Evolutionary conservation across 2,113 vertebrate species (phyloP).

Genomic region (Oreochromis tanganicae): DNA sequence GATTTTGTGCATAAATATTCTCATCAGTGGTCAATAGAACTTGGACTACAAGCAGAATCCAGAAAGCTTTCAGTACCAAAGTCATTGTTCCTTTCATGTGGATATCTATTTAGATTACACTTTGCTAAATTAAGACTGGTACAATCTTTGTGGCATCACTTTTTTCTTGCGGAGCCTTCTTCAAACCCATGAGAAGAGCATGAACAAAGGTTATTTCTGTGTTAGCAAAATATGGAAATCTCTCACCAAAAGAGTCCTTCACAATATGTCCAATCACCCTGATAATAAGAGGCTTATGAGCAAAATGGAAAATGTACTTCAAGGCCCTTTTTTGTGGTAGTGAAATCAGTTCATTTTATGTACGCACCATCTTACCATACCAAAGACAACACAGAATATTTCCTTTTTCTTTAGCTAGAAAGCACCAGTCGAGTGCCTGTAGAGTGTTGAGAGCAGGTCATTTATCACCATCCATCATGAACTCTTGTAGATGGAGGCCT

Average conservation of each 20-base stretch:
- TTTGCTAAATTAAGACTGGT: not conserved
- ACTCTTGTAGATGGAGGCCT: slow-evolving; percentile 21
- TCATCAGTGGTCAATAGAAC: not conserved
- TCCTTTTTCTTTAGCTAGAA: slow-evolving; percentile 16
- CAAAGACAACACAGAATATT: not conserved
- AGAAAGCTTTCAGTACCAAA: not conserved
- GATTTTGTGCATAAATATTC: not conserved
- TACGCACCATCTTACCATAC: not conserved
- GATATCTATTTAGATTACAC: not conserved
- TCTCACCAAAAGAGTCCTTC: not conserved
- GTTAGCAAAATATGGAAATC: not conserved
- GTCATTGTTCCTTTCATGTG: not conserved
- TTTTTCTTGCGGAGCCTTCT: not conserved
- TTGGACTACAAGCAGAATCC: not conserved
- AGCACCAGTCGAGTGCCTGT: slow-evolving; percentile 8
- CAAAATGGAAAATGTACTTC: not conserved
- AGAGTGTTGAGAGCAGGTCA: slow-evolving; percentile 8
- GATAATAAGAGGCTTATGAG: not conserved
- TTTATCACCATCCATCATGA: slow-evolving; percentile 43
- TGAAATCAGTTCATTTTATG: not conserved
- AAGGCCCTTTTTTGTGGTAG: not conserved
- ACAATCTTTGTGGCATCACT: not conserved
- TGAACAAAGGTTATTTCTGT: not conserved
- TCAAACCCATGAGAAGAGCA: not conserved
- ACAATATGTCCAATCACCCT: not conserved